A percentile compares a stretch with the other conserved stretches of the same genome.
These are phyloP conservation scores for Pelobates fuscus DNA, from an alignment of 2,113 vertebrate species.

Conservation along the genomic window DNA sequence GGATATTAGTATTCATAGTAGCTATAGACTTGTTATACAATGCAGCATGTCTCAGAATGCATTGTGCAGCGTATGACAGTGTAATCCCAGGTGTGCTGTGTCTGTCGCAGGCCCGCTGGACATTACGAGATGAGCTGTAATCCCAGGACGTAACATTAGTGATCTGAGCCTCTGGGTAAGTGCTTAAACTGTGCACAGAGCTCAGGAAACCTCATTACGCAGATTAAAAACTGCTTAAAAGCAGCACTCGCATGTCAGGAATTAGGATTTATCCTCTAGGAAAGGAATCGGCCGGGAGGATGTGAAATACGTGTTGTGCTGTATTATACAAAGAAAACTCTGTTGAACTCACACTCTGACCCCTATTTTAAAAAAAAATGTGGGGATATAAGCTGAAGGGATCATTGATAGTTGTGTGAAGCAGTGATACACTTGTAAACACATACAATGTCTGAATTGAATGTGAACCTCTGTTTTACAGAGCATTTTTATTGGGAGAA, in stretches of 20 bases:
- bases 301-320: neutral
- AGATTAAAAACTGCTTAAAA: slow-evolving; percentile 46
- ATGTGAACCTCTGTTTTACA: too few species aligned
- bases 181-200: slow-evolving; percentile 32
- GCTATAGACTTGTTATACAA: too few species aligned
- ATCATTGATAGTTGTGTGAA: too few species aligned
- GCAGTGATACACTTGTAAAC: too few species aligned
- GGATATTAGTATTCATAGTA: too few species aligned
- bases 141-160: slow-evolving; percentile 30
- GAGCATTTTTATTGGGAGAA: too few species aligned
- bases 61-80: neutral
- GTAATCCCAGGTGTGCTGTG: slow-evolving; percentile 3
- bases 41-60: too few species aligned
- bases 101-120: slow-evolving; percentile 13
- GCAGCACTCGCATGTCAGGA: slow-evolving; percentile 27
- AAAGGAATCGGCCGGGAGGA: slow-evolving; percentile 22
- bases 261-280: slow-evolving; percentile 40
- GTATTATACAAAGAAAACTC: slow-evolving; percentile 17
- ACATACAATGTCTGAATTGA: too few species aligned
- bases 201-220: slow-evolving; percentile 42
- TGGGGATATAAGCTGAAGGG: too few species aligned
- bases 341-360: too few species aligned
- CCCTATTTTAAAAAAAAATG: too few species aligned
- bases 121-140: slow-evolving; percentile 36
- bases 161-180: slow-evolving; percentile 27